Evolutionary conservation across 2,888 invertebrate genomes (phyloP).

Genomic region (Rhagonycha fulva): DNA sequence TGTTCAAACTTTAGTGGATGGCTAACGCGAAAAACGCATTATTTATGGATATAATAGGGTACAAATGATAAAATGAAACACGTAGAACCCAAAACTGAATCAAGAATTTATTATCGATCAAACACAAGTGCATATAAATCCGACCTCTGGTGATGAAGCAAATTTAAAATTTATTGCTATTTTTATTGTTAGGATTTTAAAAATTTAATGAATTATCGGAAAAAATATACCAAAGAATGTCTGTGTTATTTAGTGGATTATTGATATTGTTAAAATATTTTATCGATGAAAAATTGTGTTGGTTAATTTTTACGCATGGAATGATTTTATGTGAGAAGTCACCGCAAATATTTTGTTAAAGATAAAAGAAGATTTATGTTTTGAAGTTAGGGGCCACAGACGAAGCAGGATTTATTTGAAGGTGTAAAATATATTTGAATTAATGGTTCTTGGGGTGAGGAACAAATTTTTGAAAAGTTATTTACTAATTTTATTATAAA

Average conservation of each 20-base stretch:
- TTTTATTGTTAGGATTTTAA: background rate
- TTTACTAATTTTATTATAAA: no score
- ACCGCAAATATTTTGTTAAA: background rate
- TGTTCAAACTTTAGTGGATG: no score
- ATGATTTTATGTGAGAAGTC: background rate
- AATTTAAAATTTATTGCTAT: background rate
- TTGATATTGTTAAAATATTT: background rate
- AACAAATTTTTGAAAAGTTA: no score
- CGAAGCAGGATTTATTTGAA: background rate
- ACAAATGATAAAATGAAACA: no score
- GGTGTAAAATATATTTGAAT: background rate
- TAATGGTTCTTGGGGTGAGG: background rate
- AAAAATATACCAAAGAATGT: background rate
- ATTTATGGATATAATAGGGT: no score
- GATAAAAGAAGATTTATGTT: background rate
- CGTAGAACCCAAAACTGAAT: no score
- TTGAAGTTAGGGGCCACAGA: background rate
- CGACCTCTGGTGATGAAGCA: background rate
- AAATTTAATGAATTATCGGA: background rate
- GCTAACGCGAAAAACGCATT: no score
- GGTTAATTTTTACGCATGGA: background rate
- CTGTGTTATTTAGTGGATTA: background rate
- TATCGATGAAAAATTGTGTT: background rate
- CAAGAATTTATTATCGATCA: no score
- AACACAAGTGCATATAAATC: background rate